These are phyloP conservation scores for Lottia gigantea DNA, from an alignment of 2,888 invertebrate species.

Conservation along the genomic window DNA sequence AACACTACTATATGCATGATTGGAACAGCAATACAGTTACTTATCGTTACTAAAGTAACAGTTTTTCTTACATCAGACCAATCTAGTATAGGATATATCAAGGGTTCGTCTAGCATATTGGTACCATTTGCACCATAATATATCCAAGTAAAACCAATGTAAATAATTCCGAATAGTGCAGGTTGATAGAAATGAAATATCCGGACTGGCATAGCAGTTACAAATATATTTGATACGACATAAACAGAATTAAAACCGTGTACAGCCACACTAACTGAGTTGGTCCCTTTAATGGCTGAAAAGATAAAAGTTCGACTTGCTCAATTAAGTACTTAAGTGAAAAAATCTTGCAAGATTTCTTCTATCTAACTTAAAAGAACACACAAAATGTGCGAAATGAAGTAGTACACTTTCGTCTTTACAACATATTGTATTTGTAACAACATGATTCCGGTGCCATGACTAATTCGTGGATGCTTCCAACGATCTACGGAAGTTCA, in stretches of 20 bases:
- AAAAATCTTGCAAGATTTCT: too few relatives aligned
- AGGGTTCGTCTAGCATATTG: conserved; percentile 75
- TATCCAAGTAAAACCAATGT: conserved; percentile 75
- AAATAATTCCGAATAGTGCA: conserved; percentile 49
- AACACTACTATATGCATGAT: conserved; percentile 36
- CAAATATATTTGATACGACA: conserved; percentile 79
- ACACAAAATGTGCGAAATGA: too few relatives aligned
- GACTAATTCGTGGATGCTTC: too few relatives aligned
- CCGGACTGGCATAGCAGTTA: conserved; percentile 80
- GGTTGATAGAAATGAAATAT: conserved; percentile 70
- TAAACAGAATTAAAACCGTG: conserved; percentile 82
- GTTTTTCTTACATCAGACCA: conserved; percentile 64
- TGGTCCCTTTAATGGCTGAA: conserved; percentile 22
- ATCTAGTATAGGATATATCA: conserved; percentile 82
- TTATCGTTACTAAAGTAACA: conserved; percentile 28
- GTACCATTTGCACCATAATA: conserved; percentile 81
- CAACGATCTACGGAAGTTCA: too few relatives aligned
- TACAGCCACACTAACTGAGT: conserved; percentile 30
- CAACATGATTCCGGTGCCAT: too few relatives aligned
- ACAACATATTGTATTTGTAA: too few relatives aligned
- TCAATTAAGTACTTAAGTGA: too few relatives aligned
- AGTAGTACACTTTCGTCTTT: too few relatives aligned
- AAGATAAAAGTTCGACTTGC: neutral
- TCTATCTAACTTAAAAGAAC: too few relatives aligned
- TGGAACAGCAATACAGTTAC: conserved; percentile 41